Conservation (phyloP, 1,140 invertebrate species). For the Trichonephila clavipes region DNA sequence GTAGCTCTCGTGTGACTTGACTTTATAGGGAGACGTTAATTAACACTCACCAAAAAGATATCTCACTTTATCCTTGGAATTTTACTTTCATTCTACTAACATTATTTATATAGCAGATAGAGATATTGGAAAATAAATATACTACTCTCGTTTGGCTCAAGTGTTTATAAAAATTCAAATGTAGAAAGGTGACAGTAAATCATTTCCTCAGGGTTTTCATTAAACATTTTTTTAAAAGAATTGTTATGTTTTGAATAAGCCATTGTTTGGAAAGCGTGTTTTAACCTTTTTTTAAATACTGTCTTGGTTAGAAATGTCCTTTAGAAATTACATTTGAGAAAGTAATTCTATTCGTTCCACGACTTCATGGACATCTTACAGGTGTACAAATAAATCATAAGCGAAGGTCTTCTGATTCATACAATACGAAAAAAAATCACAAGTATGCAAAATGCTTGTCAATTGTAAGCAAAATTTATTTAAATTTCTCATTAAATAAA, state of each 20-base stretch:
- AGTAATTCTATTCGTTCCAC: not conserved
- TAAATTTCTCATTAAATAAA: too few species aligned
- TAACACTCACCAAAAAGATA: too few species aligned
- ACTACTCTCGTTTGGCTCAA: not conserved
- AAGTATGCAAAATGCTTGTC: not conserved
- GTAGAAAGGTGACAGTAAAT: too few species aligned
- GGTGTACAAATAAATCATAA: slow-evolving; percentile 8
- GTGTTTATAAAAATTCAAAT: not conserved
- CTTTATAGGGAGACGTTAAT: too few species aligned
- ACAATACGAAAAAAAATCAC: too few species aligned
- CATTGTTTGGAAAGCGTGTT: not conserved
- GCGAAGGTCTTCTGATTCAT: not conserved
- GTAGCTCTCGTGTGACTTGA: too few species aligned
- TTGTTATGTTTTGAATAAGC: not conserved
- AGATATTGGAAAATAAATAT: not conserved
- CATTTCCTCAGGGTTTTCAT: not conserved
- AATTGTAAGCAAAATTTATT: not conserved
- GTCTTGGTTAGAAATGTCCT: not conserved
- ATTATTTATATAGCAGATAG: too few species aligned
- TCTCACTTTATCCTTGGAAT: too few species aligned
- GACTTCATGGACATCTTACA: not conserved
- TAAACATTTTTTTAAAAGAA: not conserved
- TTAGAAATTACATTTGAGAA: not conserved
- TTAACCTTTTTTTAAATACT: not conserved
- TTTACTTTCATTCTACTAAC: too few species aligned